A percentile compares a stretch with the other conserved stretches of the same genome.
phyloP scores from a whole-genome alignment of 2,113 vertebrate genomes.

The Pelecanoides urinatrix region DNA sequence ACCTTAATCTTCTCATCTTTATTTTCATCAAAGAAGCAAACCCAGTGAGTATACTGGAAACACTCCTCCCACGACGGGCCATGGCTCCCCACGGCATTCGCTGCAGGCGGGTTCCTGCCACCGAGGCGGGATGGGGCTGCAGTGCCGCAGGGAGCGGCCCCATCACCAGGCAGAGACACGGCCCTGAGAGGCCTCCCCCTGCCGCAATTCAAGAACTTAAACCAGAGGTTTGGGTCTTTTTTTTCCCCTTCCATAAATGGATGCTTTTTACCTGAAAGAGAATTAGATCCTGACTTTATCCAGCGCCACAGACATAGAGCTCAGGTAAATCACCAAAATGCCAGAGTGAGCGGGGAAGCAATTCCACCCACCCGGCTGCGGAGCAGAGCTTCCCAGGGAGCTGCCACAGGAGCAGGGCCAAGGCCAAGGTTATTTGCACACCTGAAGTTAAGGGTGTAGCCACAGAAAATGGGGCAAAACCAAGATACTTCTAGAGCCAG shows the following conservation, averaged over 20 bases:
- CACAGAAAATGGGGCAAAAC: background rate
- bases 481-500: rapidly evolving
- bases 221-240: background rate
- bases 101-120: background rate
- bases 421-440: no score
- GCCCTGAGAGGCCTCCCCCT: no score
- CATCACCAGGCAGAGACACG: rapidly evolving
- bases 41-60: background rate
- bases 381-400: background rate
- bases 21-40: background rate
- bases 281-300: background rate
- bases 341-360: rapidly evolving
- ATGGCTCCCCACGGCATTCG: rapidly evolving
- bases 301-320: background rate
- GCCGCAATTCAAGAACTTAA: background rate
- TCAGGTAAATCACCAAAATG: background rate
- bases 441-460: background rate
- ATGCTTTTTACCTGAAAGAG: background rate
- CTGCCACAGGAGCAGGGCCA: background rate
- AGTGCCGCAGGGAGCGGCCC: no score
- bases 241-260: background rate
- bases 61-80: rapidly evolving
- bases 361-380: no score
- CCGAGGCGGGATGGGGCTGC: background rate
- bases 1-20: background rate